A percentile compares a stretch with the other conserved stretches of the same genome.
Evolutionary conservation across 1,140 invertebrate species (phyloP).

Genomic region (Cephus cinctus): DNA sequence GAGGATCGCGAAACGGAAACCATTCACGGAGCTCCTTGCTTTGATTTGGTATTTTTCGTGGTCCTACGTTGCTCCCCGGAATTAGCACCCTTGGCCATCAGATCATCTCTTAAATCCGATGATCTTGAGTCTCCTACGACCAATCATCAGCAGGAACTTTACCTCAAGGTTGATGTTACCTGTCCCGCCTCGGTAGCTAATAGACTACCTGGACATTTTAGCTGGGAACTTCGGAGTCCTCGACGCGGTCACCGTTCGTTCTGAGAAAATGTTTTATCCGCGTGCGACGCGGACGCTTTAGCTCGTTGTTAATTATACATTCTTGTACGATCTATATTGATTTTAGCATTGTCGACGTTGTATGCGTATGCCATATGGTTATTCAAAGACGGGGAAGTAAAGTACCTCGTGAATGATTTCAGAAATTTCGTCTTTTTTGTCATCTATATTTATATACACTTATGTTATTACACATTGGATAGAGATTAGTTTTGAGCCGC

Average conservation of each 20-base stretch:
- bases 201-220: conserved; percentile 40
- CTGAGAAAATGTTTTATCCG: conserved; percentile 1
- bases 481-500: conserved; percentile 28
- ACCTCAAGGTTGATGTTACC: conserved; percentile 33
- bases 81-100: conserved; percentile 40
- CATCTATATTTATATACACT: conserved; percentile 14
- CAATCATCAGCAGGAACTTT: conserved; percentile 30
- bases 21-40: conserved; percentile 14
- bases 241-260: conserved; percentile 7
- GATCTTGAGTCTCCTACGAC: conserved; percentile 27
- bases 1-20: conserved; percentile 6
- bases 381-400: conserved; percentile 1
- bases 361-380: neutral
- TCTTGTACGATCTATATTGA: conserved; percentile 20
- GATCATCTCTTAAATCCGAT: conserved; percentile 29
- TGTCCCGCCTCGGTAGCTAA: conserved; percentile 40
- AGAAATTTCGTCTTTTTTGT: conserved; percentile 1
- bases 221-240: conserved; percentile 36
- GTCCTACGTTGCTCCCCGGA: conserved; percentile 47
- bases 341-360: conserved; percentile 10
- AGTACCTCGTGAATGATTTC: neutral
- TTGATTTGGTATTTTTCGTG: conserved; percentile 36
- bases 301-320: conserved; percentile 9
- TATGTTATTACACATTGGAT: conserved; percentile 10
- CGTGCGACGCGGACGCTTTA: neutral